These are phyloP conservation scores for Australoheros scitulus DNA, from an alignment of 2,113 vertebrate genomes.

Conservation along the genomic window DNA sequence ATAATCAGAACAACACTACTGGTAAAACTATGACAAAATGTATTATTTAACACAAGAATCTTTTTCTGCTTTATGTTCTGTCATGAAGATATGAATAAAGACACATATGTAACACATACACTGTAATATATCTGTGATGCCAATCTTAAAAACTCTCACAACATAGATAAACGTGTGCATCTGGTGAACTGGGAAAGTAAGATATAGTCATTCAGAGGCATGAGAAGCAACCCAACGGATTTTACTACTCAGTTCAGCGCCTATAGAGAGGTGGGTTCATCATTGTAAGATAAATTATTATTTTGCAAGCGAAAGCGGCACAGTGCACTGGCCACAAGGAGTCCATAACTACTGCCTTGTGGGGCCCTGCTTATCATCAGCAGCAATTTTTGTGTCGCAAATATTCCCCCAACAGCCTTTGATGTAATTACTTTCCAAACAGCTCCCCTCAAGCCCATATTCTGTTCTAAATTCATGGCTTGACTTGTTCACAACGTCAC, in stretches of 20 bases:
- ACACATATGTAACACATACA: not conserved
- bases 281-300: slow-evolving; percentile 68
- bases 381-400: slow-evolving; percentile 75
- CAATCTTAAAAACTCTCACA: not conserved
- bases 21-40: not conserved
- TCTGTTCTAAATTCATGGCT: slow-evolving; percentile 72
- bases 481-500: slow-evolving; percentile 67
- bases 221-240: slow-evolving; percentile 12
- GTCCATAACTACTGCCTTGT: slow-evolving; percentile 74
- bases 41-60: not conserved
- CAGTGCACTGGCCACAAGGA: slow-evolving; percentile 61
- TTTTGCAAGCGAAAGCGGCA: slow-evolving; percentile 64
- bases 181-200: not conserved
- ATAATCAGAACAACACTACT: not conserved
- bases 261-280: slow-evolving; percentile 48
- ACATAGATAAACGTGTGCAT: not conserved
- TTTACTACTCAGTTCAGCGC: slow-evolving; percentile 17
- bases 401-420: slow-evolving; percentile 77
- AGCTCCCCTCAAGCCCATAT: slow-evolving; percentile 75
- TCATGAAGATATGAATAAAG: not conserved
- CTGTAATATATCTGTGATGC: not conserved
- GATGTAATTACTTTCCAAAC: slow-evolving; percentile 82
- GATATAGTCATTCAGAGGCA: not conserved
- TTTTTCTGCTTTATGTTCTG: not conserved
- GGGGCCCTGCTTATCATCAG: slow-evolving; percentile 74